Percentiles rank a stretch among this genome's conserved stretches.
phyloP scores from a whole-genome alignment of 2,113 vertebrate genomes.

The Elgaria multicarinata region DNA sequence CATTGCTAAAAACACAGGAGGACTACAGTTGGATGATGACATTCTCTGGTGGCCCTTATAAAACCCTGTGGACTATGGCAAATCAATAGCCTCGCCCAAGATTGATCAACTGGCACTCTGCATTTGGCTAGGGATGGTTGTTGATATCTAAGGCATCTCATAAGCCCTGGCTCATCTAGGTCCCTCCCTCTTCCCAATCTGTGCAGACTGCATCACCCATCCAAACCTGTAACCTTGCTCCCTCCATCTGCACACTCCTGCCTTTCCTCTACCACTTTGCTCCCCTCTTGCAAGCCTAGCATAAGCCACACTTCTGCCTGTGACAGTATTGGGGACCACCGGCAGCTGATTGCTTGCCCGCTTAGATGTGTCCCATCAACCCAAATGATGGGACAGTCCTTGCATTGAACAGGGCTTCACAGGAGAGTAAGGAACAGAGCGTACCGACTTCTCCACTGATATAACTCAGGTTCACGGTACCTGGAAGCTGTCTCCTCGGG shows the following conservation, averaged over 20 bases:
- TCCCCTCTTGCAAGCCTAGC: too few species aligned
- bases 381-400: background rate
- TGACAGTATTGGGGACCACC: background rate
- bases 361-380: background rate
- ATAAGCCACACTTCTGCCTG: background rate
- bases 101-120: background rate
- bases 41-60: too few species aligned
- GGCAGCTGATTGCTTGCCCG: background rate
- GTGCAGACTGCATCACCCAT: background rate
- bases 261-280: background rate
- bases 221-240: background rate
- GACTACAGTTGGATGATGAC: too few species aligned
- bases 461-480: slow-evolving; percentile 37
- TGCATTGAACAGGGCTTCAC: background rate
- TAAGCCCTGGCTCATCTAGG: background rate
- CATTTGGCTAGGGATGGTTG: background rate
- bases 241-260: background rate
- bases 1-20: too few species aligned
- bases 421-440: background rate
- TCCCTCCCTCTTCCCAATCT: background rate
- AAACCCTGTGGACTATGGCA: too few species aligned
- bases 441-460: background rate
- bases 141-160: background rate
- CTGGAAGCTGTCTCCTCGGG: slow-evolving; percentile 53
- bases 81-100: background rate